These are phyloP conservation scores for Tiliacea aurago DNA, from an alignment of 2,888 invertebrate species.

Conservation along the genomic window DNA sequence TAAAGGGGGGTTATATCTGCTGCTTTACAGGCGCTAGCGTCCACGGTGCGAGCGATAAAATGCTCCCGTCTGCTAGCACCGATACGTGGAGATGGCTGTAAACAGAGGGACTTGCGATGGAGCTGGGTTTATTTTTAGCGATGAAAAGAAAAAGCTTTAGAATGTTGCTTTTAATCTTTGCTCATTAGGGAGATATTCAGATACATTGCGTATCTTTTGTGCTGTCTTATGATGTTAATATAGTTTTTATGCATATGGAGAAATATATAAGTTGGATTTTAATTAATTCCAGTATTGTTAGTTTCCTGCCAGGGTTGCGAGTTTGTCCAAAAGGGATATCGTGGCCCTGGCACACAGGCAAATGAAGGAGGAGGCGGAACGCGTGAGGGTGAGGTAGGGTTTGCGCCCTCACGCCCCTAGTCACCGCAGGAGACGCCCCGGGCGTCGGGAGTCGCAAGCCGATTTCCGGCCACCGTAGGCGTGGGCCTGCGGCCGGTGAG, in stretches of 20 bases:
- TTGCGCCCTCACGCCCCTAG: no score
- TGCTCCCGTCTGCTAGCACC: constrained; percentile 55
- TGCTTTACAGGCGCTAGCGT: constrained; percentile 76
- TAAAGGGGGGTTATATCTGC: constrained; percentile 68
- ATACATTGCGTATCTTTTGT: constrained; percentile 4
- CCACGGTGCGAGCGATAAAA: constrained; percentile 71
- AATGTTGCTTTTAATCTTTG: constrained; percentile 24
- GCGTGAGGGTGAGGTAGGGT: no score
- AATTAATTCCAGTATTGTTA: neutral
- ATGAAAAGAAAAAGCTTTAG: constrained; percentile 30
- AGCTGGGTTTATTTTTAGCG: constrained; percentile 26
- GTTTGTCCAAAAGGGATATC: no score
- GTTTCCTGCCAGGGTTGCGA: no score
- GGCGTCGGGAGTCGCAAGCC: no score
- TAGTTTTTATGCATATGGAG: neutral
- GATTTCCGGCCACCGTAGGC: no score
- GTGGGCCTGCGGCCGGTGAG: no score
- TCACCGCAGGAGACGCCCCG: no score
- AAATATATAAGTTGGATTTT: neutral
- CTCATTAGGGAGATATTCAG: constrained; percentile 12
- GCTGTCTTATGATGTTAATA: neutral
- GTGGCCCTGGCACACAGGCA: no score
- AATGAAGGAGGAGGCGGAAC: no score
- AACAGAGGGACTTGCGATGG: constrained; percentile 23
- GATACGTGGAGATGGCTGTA: constrained; percentile 45